A percentile compares a stretch with the other conserved stretches of the same genome.
phyloP scores from a whole-genome alignment of 2,113 vertebrate species.

The Dissostichus mawsoni region DNA sequence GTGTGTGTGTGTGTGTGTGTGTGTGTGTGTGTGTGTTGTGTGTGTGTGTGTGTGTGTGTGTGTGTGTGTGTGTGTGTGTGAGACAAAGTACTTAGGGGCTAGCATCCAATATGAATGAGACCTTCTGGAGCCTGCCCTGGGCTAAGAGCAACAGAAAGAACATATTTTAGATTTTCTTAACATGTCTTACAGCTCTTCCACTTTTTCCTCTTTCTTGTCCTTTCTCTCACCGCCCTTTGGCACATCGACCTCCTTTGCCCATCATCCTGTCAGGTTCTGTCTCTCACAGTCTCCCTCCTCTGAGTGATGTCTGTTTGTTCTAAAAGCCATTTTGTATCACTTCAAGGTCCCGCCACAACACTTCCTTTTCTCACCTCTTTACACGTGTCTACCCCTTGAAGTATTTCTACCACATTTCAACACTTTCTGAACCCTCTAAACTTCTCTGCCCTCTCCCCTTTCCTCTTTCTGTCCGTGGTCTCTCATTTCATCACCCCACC shows the following conservation, averaged over 20 bases:
- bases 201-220: background rate
- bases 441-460: background rate
- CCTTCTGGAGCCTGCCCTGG: constrained; percentile 63
- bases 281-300: background rate
- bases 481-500: background rate
- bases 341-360: background rate
- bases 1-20: constrained; percentile 16
- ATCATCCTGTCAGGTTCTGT: constrained; percentile 12
- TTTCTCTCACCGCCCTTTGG: background rate
- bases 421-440: constrained; percentile 4
- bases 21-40: constrained; percentile 19
- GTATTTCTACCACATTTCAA: constrained; percentile 14
- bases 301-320: constrained; percentile 33
- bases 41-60: too few species aligned
- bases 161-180: constrained; percentile 42
- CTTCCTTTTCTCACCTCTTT: background rate
- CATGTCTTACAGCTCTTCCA: constrained; percentile 20
- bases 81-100: constrained; percentile 33
- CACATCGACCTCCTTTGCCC: background rate
- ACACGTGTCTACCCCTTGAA: background rate
- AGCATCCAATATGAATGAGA: constrained; percentile 70
- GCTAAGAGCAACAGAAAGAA: constrained; percentile 21
- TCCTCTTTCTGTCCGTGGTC: constrained; percentile 9
- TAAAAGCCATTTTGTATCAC: constrained; percentile 11
- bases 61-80: too few species aligned